Evolutionary conservation across 2,113 vertebrate genomes (phyloP), one percentile per base, ranked within the genome.

Genomic region (Leptosomus discolor): DNA sequence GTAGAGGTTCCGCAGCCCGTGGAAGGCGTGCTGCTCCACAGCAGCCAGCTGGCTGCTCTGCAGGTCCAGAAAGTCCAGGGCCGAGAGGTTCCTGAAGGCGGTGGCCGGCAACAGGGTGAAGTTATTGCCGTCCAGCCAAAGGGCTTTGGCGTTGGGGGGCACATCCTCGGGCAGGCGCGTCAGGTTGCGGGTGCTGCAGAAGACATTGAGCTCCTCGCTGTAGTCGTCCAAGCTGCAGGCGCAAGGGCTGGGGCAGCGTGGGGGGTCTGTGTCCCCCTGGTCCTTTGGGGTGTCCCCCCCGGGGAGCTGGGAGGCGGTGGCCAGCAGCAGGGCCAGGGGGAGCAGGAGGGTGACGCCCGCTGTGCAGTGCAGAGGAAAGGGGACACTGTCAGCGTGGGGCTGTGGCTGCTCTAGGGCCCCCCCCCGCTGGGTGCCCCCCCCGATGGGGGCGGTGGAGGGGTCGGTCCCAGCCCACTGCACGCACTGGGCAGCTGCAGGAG

Each of bases 121-220:
- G 85, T 99, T 98, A 90, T 99, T 99, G 53, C 99, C 97, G 0
- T 99, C 99, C 50, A 99, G 98, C 99, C 99, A 99, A 54, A 99
- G 97, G 7, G 98, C 98, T 84, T 98, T 98, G 76, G 98, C 96
- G 1, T 93, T 86, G 5, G 30, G n/a, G 1, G 99, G 99, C 41
- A 99, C 57, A 8, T 98, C 98, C 4, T 97, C 58, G 0, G 99
- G 99, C 71, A 98, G 90, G 60, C 32, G 97, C 0, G 98, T 99
- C 45, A 99, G 96, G 95, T 99, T 99, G 23, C 98, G 98, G 11
- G 95, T 11, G 41, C 99, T 99, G 97, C 99, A 99, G 98, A 99
- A 99, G 93, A 99, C 97, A 5, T 97, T 99, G 95, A 99, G 98
- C 92, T 99, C 99, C 5, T 97, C 97, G 1, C 85, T 98, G 96